A percentile compares a stretch with the other conserved stretches of the same genome.
phyloP scores from a whole-genome alignment of 2,797 vertebrate species.

The Coendou prehensilis region DNA sequence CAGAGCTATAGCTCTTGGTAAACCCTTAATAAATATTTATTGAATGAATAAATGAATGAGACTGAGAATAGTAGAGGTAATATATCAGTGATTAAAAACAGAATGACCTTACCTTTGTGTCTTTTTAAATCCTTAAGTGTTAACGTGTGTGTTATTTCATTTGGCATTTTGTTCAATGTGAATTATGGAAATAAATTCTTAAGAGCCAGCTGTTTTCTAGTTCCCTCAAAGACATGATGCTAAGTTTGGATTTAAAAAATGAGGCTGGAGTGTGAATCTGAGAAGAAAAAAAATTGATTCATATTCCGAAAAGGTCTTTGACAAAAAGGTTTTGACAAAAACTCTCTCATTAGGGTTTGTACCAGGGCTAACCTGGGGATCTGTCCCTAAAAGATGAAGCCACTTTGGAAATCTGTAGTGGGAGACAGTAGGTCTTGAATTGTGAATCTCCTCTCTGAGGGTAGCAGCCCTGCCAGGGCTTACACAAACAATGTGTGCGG shows the following conservation, averaged over 20 bases:
- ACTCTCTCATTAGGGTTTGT: slow-evolving; percentile 31
- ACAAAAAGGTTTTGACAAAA: slow-evolving; percentile 29
- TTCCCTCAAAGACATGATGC: slow-evolving; percentile 74
- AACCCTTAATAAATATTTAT: slow-evolving; percentile 72
- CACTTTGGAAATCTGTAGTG: slow-evolving; percentile 46
- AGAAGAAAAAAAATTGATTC: slow-evolving; percentile 42
- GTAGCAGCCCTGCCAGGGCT: slow-evolving; percentile 38
- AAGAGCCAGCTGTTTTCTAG: slow-evolving; percentile 80
- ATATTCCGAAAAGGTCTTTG: slow-evolving; percentile 60
- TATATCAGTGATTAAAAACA: slow-evolving; percentile 78
- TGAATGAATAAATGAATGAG: slow-evolving; percentile 70
- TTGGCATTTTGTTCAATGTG: slow-evolving; percentile 80
- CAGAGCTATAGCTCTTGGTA: slow-evolving; percentile 12
- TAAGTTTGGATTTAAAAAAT: slow-evolving; percentile 79
- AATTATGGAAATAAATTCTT: slow-evolving; percentile 83
- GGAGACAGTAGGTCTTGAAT: slow-evolving; percentile 36
- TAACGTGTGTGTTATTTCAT: slow-evolving; percentile 71
- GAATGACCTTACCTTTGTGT: slow-evolving; percentile 71
- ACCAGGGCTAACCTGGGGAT: slow-evolving; percentile 21
- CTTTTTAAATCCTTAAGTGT: slow-evolving; percentile 75
- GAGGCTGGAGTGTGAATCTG: slow-evolving; percentile 69
- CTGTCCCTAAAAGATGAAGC: slow-evolving; percentile 55
- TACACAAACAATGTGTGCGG: not conserved
- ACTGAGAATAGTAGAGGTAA: slow-evolving; percentile 59
- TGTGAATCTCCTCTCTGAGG: slow-evolving; percentile 59